Evolutionary conservation across 2,113 vertebrate species (phyloP).

Genomic region (Bujurquina vittata): DNA sequence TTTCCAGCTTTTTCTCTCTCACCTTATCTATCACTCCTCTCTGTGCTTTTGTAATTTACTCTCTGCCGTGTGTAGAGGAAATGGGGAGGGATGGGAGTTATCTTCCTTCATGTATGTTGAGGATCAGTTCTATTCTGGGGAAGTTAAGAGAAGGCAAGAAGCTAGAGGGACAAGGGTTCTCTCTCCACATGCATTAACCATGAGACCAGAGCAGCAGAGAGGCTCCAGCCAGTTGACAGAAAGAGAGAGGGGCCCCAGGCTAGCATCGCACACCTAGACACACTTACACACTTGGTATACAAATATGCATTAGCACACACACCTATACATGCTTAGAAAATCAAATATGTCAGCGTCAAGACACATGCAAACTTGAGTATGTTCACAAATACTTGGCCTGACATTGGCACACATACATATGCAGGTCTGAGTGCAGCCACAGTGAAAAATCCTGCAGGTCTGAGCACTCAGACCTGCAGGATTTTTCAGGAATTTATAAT

Average conservation of each 20-base stretch:
- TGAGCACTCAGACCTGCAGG: neutral
- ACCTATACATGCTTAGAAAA: neutral
- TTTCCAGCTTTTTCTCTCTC: conserved; percentile 6
- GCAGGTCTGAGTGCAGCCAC: conserved; percentile 11
- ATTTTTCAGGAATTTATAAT: conserved; percentile 59
- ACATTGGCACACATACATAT: neutral
- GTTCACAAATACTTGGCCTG: neutral
- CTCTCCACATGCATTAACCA: conserved; percentile 66
- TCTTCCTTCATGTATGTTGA: conserved; percentile 23
- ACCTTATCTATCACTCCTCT: conserved; percentile 10
- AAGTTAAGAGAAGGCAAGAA: conserved; percentile 14
- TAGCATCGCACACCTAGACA: conserved; percentile 21
- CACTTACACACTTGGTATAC: neutral
- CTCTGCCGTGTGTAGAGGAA: conserved; percentile 15
- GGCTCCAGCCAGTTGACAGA: conserved; percentile 34
- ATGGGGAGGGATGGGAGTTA: conserved; percentile 20
- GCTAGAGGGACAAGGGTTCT: conserved; percentile 38
- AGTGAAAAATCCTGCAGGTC: neutral
- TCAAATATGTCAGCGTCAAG: neutral
- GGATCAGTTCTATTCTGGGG: conserved; percentile 48
- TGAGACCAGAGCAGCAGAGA: conserved; percentile 47
- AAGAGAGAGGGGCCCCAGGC: neutral
- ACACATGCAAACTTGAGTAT: neutral
- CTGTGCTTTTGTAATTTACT: conserved; percentile 7
- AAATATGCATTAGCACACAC: neutral